phyloP scores from a whole-genome alignment of 2,888 invertebrate species.

The Ditula angustiorana region DNA sequence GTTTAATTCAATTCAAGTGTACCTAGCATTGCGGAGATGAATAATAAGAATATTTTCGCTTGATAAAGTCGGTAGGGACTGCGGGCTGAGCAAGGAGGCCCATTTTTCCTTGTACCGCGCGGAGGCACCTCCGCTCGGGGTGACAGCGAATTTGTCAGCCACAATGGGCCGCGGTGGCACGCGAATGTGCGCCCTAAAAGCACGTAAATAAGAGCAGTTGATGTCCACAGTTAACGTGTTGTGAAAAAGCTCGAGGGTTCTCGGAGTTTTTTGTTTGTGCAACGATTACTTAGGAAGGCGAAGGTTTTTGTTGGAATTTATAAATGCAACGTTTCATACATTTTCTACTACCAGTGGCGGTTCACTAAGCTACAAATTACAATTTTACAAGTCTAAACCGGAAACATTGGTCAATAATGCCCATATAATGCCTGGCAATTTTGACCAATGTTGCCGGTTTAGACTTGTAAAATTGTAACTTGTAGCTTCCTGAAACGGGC shows the following conservation, averaged over 20 bases:
- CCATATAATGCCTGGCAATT: no score
- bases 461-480: no score
- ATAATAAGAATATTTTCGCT: conserved; percentile 59
- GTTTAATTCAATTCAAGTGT: conserved; percentile 58
- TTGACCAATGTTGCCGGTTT: no score
- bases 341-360: background rate
- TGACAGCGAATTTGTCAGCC: conserved; percentile 36
- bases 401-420: no score
- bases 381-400: no score
- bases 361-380: no score
- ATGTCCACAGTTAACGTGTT: background rate
- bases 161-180: conserved; percentile 11
- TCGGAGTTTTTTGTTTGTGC: conserved; percentile 30
- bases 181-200: conserved; percentile 19
- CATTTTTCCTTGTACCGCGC: conserved; percentile 61
- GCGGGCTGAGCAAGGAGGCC: conserved; percentile 55
- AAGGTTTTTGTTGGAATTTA: conserved; percentile 12
- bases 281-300: conserved; percentile 26
- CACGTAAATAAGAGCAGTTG: conserved; percentile 15
- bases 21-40: conserved; percentile 54
- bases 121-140: conserved; percentile 32
- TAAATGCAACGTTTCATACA: background rate
- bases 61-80: conserved; percentile 68
- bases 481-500: no score
- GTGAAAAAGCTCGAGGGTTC: conserved; percentile 17